These are phyloP conservation scores for Melipona beecheii DNA, from an alignment of 2,888 invertebrate species.

Conservation along the genomic window DNA sequence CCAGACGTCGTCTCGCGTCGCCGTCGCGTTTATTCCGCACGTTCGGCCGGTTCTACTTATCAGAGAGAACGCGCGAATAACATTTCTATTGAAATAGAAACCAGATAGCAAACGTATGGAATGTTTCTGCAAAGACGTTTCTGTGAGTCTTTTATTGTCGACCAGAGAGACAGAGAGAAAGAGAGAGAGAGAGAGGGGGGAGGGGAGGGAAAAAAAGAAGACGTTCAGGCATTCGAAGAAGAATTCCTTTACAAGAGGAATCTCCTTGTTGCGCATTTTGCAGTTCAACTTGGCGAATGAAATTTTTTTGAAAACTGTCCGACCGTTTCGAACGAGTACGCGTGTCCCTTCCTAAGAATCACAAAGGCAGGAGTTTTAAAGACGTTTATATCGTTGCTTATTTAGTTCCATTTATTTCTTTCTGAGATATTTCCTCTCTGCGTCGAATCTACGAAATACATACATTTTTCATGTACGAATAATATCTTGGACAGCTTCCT, in stretches of 20 bases:
- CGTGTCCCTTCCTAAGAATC: neutral
- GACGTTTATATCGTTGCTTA: neutral
- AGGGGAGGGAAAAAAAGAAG: neutral
- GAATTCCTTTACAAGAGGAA: constrained; percentile 33
- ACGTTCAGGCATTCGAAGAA: constrained; percentile 19
- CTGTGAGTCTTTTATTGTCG: constrained; percentile 23
- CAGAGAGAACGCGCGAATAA: constrained; percentile 1
- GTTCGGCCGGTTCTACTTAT: constrained; percentile 5
- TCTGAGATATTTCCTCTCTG: neutral
- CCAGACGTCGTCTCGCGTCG: neutral
- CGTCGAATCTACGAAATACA: neutral
- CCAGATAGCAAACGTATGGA: constrained; percentile 33
- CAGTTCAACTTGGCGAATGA: constrained; percentile 1
- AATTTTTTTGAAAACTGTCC: neutral
- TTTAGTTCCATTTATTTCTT: neutral
- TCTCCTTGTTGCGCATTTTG: constrained; percentile 1
- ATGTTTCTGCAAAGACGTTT: constrained; percentile 18
- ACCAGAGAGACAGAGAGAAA: neutral
- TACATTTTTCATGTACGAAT: neutral
- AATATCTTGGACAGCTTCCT: neutral
- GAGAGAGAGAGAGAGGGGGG: neutral
- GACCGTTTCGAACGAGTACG: neutral
- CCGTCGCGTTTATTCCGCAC: neutral
- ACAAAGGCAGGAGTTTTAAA: neutral
- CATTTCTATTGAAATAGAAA: constrained; percentile 41